Conservation (phyloP, 2,797 vertebrate genomes). For the Gadopsis bispinosus region DNA sequence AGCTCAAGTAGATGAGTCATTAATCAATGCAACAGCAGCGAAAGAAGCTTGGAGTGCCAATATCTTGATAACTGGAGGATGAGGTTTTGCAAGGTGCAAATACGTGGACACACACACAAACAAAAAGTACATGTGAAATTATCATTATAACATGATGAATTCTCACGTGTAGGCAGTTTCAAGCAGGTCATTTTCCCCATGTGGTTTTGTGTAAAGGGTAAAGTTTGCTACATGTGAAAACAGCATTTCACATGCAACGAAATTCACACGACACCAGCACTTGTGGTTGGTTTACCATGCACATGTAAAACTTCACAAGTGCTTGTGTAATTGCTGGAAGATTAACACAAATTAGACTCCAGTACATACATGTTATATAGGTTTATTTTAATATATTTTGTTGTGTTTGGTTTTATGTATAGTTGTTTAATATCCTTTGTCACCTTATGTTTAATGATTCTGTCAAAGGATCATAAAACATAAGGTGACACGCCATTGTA, state of each 20-base stretch:
- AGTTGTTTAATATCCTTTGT: not conserved
- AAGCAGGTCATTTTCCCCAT: not conserved
- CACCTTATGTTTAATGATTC: constrained; percentile 33
- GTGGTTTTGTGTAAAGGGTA: not conserved
- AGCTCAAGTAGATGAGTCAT: constrained; percentile 10
- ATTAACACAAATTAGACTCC: constrained; percentile 21
- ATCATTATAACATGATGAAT: not conserved
- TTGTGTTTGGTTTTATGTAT: not conserved
- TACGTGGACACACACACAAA: constrained; percentile 2
- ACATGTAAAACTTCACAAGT: not conserved
- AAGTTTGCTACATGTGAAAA: too few relatives aligned
- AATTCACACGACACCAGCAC: not conserved
- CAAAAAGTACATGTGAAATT: not conserved
- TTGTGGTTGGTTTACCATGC: not conserved
- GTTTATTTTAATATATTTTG: constrained; percentile 4
- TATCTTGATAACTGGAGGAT: not conserved
- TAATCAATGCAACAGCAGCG: constrained; percentile 15
- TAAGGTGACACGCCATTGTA: not conserved
- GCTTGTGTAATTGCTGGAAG: not conserved
- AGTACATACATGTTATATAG: not conserved
- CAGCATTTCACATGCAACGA: not conserved
- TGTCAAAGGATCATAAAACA: constrained; percentile 9
- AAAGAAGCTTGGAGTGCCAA: constrained; percentile 1
- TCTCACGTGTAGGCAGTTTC: not conserved
- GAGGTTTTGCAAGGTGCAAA: constrained; percentile 17